Percentiles rank a stretch among this genome's conserved stretches.
Conservation (phyloP, 2,888 invertebrate genomes). For the Melolontha melolontha region DNA sequence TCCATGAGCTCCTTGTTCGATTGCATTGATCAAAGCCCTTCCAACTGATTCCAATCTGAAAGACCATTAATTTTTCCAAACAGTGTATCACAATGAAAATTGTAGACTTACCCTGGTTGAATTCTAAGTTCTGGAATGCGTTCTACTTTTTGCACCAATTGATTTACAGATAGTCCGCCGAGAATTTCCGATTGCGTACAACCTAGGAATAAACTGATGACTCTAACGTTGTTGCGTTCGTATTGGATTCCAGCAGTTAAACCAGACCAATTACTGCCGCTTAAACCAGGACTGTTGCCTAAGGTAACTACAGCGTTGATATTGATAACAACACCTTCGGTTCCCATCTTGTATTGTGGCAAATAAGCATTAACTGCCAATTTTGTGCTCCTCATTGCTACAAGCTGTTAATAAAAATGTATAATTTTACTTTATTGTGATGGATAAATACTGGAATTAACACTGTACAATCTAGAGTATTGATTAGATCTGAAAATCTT, state of each 20-base stretch:
- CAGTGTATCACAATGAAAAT: background rate
- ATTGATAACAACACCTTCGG: constrained; percentile 26
- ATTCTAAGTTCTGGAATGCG: constrained; percentile 24
- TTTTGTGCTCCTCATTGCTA: constrained; percentile 26
- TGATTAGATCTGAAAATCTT: no score
- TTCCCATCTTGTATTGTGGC: constrained; percentile 18
- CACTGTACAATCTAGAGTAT: no score
- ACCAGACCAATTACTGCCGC: background rate
- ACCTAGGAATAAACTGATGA: constrained; percentile 20
- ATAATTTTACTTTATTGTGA: no score
- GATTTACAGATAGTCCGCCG: background rate
- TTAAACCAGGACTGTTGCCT: background rate
- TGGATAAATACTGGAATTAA: no score
- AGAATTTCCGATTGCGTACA: constrained; percentile 5
- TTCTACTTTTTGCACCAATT: constrained; percentile 13
- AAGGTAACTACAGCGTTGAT: constrained; percentile 17
- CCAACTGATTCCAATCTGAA: constrained; percentile 22
- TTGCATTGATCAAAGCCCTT: constrained; percentile 20
- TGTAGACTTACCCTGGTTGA: constrained; percentile 18
- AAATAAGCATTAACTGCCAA: constrained; percentile 19
- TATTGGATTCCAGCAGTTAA: constrained; percentile 22
- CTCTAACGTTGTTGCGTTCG: constrained; percentile 24
- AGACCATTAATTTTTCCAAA: background rate
- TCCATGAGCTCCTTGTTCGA: constrained; percentile 23
- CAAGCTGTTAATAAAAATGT: constrained; percentile 1